Conservation (phyloP, 2,113 vertebrate genomes). For the Gorilla gorilla region DNA sequence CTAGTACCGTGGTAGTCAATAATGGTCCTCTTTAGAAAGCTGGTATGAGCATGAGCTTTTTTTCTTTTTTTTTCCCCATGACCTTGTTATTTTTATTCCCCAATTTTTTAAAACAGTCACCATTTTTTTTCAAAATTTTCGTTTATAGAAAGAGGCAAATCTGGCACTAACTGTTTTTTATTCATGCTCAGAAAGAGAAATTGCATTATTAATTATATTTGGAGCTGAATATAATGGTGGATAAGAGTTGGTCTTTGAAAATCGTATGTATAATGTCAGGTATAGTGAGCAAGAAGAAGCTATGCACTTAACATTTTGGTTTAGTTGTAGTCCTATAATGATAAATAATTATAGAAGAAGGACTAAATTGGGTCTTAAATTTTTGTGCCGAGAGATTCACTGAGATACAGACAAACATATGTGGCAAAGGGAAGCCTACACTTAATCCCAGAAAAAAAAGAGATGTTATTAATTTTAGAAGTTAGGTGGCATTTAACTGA, state of each 20-base stretch:
- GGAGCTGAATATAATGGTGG: background rate
- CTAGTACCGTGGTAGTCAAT: background rate
- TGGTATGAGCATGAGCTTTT: background rate
- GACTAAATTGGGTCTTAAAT: background rate
- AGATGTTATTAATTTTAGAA: background rate
- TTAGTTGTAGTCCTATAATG: background rate
- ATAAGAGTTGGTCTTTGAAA: background rate
- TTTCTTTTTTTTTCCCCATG: background rate
- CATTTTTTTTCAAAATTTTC: background rate
- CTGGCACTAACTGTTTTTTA: background rate
- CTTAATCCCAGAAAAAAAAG: background rate
- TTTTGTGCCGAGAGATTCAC: background rate
- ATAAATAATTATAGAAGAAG: background rate
- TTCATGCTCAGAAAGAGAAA: background rate
- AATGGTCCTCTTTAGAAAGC: background rate
- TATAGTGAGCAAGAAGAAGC: background rate
- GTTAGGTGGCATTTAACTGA: background rate
- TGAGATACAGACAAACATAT: background rate
- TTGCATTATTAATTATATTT: slow-evolving; percentile 36
- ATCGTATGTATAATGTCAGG: background rate
- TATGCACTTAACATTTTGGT: background rate
- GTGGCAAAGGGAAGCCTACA: background rate
- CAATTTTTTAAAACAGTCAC: background rate
- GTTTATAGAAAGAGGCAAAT: background rate
- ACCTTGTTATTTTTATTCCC: background rate